Conservation (phyloP, 2,113 vertebrate genomes). For the Harpagus bidentatus region DNA sequence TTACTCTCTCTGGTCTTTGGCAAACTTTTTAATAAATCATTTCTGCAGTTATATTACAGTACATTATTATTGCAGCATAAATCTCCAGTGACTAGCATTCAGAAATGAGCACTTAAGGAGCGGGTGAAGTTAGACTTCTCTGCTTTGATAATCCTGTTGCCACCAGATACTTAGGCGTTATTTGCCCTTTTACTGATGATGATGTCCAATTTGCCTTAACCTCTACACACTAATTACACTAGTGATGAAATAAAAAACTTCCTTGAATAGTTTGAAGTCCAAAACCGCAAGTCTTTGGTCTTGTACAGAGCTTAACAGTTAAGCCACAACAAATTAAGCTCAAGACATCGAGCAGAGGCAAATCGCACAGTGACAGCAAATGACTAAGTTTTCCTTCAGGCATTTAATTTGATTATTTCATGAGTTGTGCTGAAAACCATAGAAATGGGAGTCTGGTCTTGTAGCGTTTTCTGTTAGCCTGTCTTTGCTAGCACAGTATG, state of each 20-base stretch:
- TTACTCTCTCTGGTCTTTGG: background rate
- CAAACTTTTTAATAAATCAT: background rate
- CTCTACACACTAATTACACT: background rate
- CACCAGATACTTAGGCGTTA: background rate
- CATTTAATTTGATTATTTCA: background rate
- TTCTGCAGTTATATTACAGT: background rate
- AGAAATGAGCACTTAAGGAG: background rate
- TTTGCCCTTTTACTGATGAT: background rate
- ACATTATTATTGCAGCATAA: background rate
- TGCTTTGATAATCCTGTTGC: background rate
- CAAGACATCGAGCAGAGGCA: background rate
- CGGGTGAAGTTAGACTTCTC: background rate
- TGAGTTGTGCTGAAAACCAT: background rate
- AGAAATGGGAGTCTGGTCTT: background rate
- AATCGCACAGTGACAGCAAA: background rate
- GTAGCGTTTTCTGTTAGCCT: background rate
- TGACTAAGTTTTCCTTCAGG: background rate
- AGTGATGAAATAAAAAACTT: background rate
- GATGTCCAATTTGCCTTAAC: background rate
- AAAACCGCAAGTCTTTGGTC: background rate
- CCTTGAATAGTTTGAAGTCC: background rate
- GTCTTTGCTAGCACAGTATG: background rate
- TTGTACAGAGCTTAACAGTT: background rate
- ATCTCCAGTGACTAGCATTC: background rate
- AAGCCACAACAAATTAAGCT: background rate